A percentile compares a stretch with the other conserved stretches of the same genome.
These are phyloP conservation scores for Neotoma lepida DNA, from an alignment of 2,113 vertebrate species.

Conservation along the genomic window DNA sequence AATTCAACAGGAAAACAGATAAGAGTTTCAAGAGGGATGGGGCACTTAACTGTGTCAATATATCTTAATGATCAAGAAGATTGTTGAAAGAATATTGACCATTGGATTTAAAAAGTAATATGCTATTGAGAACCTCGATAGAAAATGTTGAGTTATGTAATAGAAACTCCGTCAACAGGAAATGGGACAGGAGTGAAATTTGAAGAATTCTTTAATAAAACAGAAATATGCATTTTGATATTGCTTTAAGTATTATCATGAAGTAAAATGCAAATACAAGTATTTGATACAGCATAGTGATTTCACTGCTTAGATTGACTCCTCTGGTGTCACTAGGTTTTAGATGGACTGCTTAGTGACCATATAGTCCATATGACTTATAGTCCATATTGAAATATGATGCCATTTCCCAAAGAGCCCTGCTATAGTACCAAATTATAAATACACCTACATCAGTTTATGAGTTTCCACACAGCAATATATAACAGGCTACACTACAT, in stretches of 20 bases:
- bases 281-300: background rate
- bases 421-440: background rate
- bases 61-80: background rate
- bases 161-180: background rate
- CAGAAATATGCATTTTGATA: background rate
- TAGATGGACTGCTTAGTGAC: background rate
- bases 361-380: background rate
- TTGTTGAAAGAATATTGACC: background rate
- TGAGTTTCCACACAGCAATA: background rate
- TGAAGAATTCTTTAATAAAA: background rate
- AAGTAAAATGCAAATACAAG: background rate
- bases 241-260: background rate
- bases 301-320: constrained; percentile 10
- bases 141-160: background rate
- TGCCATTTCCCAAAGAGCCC: background rate
- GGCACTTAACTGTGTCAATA: background rate
- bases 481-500: background rate
- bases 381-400: background rate
- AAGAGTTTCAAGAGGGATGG: background rate
- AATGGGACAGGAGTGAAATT: background rate
- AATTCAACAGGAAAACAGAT: background rate
- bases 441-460: background rate
- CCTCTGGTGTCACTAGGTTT: background rate
- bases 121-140: background rate
- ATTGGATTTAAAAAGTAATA: background rate